A percentile compares a stretch with the other conserved stretches of the same genome.
Conservation (phyloP, 2,797 vertebrate species). For the Hemibagrus guttatus region DNA sequence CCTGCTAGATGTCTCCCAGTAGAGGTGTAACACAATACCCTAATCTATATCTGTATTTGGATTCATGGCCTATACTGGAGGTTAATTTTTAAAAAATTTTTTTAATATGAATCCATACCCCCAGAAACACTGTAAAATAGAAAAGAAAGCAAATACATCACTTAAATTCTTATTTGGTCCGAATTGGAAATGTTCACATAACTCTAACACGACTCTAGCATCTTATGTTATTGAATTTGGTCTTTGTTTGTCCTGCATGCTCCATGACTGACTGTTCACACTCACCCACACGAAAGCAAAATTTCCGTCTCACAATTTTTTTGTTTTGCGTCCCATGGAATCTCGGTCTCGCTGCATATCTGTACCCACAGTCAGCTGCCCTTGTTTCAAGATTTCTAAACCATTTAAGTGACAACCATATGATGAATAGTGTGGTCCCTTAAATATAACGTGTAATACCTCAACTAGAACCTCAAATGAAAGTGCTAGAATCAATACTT, state of each 20-base stretch:
- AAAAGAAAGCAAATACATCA: not conserved
- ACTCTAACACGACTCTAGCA: not conserved
- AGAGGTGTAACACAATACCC: not conserved
- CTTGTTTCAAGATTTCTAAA: not conserved
- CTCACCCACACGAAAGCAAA: not conserved
- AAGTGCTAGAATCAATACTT: not conserved
- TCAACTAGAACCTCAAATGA: not conserved
- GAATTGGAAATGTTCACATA: not conserved
- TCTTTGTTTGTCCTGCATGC: not conserved
- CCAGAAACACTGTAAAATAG: not conserved
- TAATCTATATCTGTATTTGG: not conserved
- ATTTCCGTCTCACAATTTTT: not conserved
- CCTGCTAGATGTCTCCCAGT: not conserved
- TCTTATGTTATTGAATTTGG: not conserved
- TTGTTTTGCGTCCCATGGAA: too few species aligned
- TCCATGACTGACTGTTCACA: not conserved
- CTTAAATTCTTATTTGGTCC: too few species aligned
- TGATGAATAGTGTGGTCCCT: not conserved
- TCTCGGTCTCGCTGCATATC: not conserved
- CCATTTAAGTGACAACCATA: not conserved
- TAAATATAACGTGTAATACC: not conserved
- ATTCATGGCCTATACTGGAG: not conserved
- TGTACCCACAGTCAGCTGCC: not conserved
- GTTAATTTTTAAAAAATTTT: not conserved
- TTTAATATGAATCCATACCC: not conserved